A percentile compares a stretch with the other conserved stretches of the same genome.
Conservation (phyloP, 1,140 invertebrate genomes). For the Ceratina calcarata region DNA sequence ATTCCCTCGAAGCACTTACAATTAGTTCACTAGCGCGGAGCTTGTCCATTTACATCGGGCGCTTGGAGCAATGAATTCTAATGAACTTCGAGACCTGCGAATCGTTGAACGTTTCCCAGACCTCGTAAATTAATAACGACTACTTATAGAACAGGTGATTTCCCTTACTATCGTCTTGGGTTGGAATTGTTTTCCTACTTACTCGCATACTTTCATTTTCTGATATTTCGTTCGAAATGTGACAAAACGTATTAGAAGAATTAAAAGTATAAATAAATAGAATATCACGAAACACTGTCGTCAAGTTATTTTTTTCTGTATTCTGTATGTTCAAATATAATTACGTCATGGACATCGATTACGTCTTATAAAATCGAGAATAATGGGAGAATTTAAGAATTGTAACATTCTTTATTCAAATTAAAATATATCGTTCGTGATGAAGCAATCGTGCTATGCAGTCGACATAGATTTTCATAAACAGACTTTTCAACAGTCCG, state of each 20-base stretch:
- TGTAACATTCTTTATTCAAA: background rate
- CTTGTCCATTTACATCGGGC: constrained; percentile 43
- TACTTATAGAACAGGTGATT: constrained; percentile 10
- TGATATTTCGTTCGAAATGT: background rate
- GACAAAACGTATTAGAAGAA: background rate
- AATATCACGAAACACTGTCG: background rate
- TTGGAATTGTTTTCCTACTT: background rate
- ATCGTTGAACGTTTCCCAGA: constrained; percentile 11
- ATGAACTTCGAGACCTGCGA: constrained; percentile 36
- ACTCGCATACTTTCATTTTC: background rate
- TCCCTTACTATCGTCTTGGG: background rate
- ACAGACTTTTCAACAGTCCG: background rate
- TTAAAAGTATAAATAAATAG: too few relatives aligned
- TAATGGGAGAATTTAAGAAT: background rate
- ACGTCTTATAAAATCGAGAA: background rate
- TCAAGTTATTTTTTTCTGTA: background rate
- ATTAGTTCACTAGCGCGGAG: constrained; percentile 3
- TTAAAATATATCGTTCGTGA: background rate
- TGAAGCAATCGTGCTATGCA: background rate
- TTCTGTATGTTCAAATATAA: background rate
- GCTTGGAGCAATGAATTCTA: constrained; percentile 41
- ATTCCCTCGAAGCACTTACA: constrained; percentile 37
- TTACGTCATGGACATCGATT: too few relatives aligned
- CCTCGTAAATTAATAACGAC: constrained; percentile 43
- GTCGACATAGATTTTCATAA: constrained; percentile 5